A percentile compares a stretch with the other conserved stretches of the same genome.
Conservation (phyloP, 1,140 invertebrate species). For the Trichonephila inaurata region DNA sequence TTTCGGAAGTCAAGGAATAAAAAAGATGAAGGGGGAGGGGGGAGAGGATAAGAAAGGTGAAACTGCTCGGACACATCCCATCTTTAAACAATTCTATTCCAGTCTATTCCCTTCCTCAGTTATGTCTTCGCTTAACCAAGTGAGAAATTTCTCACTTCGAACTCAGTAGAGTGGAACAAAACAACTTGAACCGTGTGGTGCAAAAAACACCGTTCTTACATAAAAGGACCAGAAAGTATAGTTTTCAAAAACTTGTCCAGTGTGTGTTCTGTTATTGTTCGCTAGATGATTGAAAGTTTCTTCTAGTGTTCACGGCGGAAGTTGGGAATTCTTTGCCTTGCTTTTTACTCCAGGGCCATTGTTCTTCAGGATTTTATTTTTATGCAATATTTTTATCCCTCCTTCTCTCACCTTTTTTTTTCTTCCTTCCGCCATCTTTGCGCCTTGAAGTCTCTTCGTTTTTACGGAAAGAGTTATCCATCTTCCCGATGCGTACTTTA, state of each 20-base stretch:
- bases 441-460: constrained; percentile 17
- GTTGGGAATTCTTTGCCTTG: constrained; percentile 29
- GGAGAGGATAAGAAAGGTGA: background rate
- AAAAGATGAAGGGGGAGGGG: no score
- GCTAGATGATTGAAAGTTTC: constrained; percentile 65
- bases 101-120: constrained; percentile 33
- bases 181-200: constrained; percentile 36
- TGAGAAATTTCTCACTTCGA: constrained; percentile 66
- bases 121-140: constrained; percentile 63
- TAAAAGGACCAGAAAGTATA: constrained; percentile 58
- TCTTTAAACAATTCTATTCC: constrained; percentile 43
- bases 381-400: constrained; percentile 1
- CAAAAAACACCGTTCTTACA: constrained; percentile 9
- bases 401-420: background rate
- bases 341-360: constrained; percentile 47
- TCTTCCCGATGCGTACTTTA: constrained; percentile 28
- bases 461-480: constrained; percentile 49
- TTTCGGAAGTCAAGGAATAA: no score
- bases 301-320: constrained; percentile 52
- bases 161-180: constrained; percentile 32
- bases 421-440: background rate
- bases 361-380: constrained; percentile 54
- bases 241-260: constrained; percentile 71
- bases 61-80: constrained; percentile 14
- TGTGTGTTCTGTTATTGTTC: constrained; percentile 72